Conservation (phyloP, 2,797 vertebrate genomes). For the Hypotaenidia philippensis region DNA sequence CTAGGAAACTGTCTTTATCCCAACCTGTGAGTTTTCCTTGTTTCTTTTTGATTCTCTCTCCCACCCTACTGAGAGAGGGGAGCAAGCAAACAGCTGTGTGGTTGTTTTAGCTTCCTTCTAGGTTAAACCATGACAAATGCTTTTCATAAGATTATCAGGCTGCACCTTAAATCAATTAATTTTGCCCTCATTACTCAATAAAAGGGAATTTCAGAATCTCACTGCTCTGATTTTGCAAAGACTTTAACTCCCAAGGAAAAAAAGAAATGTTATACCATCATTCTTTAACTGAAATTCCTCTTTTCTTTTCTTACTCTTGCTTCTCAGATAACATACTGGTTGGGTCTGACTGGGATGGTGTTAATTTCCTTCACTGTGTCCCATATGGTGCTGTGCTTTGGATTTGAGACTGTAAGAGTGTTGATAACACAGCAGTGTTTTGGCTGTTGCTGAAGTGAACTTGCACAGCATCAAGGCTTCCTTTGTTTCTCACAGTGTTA, state of each 20-base stretch:
- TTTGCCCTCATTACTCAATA: background rate
- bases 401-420: background rate
- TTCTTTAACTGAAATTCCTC: background rate
- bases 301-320: background rate
- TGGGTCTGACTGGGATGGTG: background rate
- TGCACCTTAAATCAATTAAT: background rate
- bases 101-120: too few species aligned
- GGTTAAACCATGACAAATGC: too few species aligned
- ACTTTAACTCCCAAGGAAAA: background rate
- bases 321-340: background rate
- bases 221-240: background rate
- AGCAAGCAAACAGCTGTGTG: too few species aligned
- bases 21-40: too few species aligned
- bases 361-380: background rate
- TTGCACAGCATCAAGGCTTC: accelerated
- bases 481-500: background rate
- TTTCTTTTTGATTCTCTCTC: too few species aligned
- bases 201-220: background rate
- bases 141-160: background rate
- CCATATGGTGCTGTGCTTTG: background rate
- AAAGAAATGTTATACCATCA: background rate
- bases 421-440: background rate
- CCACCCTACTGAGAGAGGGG: too few species aligned
- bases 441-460: background rate
- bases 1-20: too few species aligned